Conservation (phyloP, 2,113 vertebrate genomes). For the Callospermophilus lateralis region DNA sequence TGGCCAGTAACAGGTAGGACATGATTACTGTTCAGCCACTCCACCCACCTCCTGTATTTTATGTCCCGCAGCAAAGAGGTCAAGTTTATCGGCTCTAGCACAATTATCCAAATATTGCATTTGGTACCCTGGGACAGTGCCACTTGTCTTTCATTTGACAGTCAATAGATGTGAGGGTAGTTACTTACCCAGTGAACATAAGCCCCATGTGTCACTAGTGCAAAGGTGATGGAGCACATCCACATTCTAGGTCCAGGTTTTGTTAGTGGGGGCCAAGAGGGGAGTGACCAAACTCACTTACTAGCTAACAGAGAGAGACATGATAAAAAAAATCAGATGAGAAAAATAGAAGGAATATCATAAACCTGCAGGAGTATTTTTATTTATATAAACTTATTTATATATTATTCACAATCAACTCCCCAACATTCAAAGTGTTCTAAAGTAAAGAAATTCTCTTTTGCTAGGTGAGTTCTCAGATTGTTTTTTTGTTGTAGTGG, state of each 20-base stretch:
- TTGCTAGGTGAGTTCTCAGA: neutral
- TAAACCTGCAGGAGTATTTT: neutral
- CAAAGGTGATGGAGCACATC: fast-evolving
- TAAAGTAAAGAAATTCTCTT: neutral
- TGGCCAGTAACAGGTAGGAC: neutral
- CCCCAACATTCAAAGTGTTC: neutral
- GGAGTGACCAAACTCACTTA: neutral
- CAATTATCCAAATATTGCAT: neutral
- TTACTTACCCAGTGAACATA: neutral
- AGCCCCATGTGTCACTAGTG: neutral
- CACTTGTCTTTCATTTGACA: neutral
- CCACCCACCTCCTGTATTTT: neutral
- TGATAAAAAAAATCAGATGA: neutral
- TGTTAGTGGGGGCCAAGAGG: neutral
- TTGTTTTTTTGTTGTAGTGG: too few species aligned
- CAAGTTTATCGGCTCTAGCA: neutral
- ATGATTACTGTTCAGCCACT: neutral
- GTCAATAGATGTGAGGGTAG: neutral
- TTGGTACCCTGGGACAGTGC: neutral
- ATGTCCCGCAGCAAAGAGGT: neutral
- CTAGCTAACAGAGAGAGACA: neutral
- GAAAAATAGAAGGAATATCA: neutral
- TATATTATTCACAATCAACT: neutral
- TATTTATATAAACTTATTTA: neutral
- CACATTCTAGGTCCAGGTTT: neutral